Evolutionary conservation across 2,113 vertebrate species (phyloP), one percentile per base, ranked within the genome.

Genomic region (Paramisgurnus dabryanus): DNA sequence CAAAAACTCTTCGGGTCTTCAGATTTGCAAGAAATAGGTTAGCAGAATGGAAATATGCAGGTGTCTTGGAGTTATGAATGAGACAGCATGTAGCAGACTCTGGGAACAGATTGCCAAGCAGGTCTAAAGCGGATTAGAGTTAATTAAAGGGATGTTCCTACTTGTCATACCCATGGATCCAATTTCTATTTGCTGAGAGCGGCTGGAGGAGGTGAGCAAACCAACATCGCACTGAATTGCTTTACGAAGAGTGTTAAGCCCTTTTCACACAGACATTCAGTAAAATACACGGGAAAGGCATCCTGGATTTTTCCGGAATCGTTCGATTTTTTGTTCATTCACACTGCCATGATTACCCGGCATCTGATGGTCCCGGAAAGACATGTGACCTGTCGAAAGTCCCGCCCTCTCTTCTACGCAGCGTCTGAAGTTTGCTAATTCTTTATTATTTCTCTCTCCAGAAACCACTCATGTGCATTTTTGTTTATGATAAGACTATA

Each of bases 91-190:
- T 75, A 79, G 57, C 60, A 77, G 70, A 80, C 22, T 45, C 50
- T 82, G 18, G 55, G 18, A 83, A 80, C 67, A 82, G 83, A 82
- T 75, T 80, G 40, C 77, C 78, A 63, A 80, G 82, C 78, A 79
- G 78, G 58, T 86, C 53, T 47, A 84, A 88, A 87, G 27, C 76
- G 83, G 87, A 88, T 89, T 89, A 86, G 77, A 80, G 80, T 74
- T 87, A 87, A 89, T 90, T 86, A 87, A 87, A 86, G 75, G 41
- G 68, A 78, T 84, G 66, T 79, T 80, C 72, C 74, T 86, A 61
- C 70, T 67, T 86, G 78, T 71, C 83, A 80, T 72, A 81, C 69
- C 76, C 82, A 64, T 84, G 65, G 73, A 86, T 76, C 79, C 66
- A 80, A 64, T 83, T 50, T 80, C 22, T 69, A 80, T 84, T 82